phyloP scores from a whole-genome alignment of 2,888 invertebrate species.

The Mallateleia sp. region DNA sequence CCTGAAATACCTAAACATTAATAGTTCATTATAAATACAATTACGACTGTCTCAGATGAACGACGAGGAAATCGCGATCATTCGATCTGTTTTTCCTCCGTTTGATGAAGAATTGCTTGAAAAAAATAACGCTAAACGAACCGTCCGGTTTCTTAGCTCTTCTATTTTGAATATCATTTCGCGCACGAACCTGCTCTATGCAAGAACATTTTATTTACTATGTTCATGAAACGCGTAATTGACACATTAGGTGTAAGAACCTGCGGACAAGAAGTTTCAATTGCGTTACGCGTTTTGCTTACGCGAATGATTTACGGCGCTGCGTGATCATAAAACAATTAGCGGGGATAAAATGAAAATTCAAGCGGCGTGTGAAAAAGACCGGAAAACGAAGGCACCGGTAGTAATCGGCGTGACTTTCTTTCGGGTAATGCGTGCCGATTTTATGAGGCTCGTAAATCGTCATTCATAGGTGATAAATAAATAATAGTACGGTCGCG shows the following conservation, averaged over 20 bases:
- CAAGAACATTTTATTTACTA: constrained; percentile 47
- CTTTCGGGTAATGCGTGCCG: constrained; percentile 23
- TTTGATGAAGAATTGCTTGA: not conserved
- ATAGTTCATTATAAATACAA: too few relatives aligned
- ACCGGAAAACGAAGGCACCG: constrained; percentile 39
- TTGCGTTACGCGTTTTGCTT: constrained; percentile 75
- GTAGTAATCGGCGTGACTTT: constrained; percentile 19
- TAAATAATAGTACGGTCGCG: constrained; percentile 47
- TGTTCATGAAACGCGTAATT: constrained; percentile 68
- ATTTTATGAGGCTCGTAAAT: constrained; percentile 68
- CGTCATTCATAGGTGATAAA: constrained; percentile 55
- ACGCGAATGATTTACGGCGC: constrained; percentile 65
- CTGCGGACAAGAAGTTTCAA: constrained; percentile 69
- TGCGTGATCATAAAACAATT: constrained; percentile 69
- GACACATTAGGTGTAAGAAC: constrained; percentile 71
- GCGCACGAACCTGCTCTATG: not conserved
- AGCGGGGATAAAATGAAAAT: constrained; percentile 66
- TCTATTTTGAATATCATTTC: not conserved
- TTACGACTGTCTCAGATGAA: not conserved
- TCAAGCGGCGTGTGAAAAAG: constrained; percentile 25
- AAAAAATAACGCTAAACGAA: not conserved
- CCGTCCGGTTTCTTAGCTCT: not conserved
- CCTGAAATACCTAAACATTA: too few relatives aligned
- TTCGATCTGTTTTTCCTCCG: not conserved
- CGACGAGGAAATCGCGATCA: constrained; percentile 22